A percentile compares a stretch with the other conserved stretches of the same genome.
phyloP scores from a whole-genome alignment of 1,140 invertebrate species.

The Augochlora pura region DNA sequence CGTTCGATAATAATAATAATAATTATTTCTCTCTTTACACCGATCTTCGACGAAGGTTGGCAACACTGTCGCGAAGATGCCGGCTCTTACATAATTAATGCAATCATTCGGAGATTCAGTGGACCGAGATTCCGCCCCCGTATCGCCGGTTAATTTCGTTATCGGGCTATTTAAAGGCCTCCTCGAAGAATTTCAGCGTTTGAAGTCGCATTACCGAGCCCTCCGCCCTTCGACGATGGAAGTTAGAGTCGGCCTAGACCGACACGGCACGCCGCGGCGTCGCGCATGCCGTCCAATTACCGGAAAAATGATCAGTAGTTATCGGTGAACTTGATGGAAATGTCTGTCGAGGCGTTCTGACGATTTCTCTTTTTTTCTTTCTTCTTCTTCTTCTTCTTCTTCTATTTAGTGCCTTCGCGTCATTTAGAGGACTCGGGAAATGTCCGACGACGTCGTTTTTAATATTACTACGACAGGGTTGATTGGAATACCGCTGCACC shows the following conservation, averaged over 20 bases:
- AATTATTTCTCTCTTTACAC: background rate
- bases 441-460: background rate
- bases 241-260: background rate
- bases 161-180: background rate
- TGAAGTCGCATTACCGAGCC: background rate
- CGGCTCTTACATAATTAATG: background rate
- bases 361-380: background rate
- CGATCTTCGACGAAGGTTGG: background rate
- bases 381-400: background rate
- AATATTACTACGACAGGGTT: background rate
- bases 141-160: slow-evolving; percentile 2
- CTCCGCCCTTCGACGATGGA: background rate
- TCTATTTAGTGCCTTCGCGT: background rate
- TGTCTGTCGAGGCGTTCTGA: background rate
- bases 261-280: background rate
- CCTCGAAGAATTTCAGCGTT: background rate
- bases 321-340: background rate
- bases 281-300: background rate
- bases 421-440: background rate
- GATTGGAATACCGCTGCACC: background rate
- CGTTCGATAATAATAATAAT: background rate
- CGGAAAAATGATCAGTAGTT: background rate
- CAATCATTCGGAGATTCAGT: background rate
- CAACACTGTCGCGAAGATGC: background rate
- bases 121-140: background rate